Evolutionary conservation across 2,113 vertebrate genomes (phyloP).

Genomic region (Elephas maximus): DNA sequence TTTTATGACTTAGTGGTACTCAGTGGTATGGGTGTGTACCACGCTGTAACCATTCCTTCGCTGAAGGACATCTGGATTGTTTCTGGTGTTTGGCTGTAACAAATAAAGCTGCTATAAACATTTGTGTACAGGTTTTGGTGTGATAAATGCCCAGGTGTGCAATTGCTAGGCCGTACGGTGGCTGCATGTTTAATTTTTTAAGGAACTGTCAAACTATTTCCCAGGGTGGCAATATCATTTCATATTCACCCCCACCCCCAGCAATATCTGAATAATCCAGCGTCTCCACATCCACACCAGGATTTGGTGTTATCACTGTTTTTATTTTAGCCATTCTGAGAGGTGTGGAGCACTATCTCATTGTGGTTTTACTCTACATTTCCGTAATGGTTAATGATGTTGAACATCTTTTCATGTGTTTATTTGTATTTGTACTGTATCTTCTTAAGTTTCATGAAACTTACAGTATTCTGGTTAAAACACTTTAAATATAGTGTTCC

Average conservation of each 20-base stretch:
- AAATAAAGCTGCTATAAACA: neutral
- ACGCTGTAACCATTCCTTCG: neutral
- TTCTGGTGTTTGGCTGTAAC: neutral
- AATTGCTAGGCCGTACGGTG: too few species aligned
- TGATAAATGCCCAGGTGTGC: neutral
- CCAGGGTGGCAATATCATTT: too few species aligned
- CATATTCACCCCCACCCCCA: neutral
- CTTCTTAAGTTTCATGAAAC: neutral
- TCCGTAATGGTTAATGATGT: too few species aligned
- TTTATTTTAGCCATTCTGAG: neutral
- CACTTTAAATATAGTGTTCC: neutral
- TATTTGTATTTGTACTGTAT: neutral
- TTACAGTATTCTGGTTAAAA: neutral
- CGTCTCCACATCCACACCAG: neutral
- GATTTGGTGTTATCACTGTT: neutral
- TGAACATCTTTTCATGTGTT: neutral
- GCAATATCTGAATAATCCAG: neutral
- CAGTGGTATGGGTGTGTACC: too few species aligned
- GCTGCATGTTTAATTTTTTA: too few species aligned
- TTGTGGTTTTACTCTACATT: neutral
- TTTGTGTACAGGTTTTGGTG: neutral
- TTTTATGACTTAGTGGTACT: neutral
- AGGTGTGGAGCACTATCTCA: neutral
- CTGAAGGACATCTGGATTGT: neutral
- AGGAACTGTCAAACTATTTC: too few species aligned